A percentile compares a stretch with the other conserved stretches of the same genome.
phyloP scores from a whole-genome alignment of 2,888 invertebrate genomes.

The Drosophila kanekoi region DNA sequence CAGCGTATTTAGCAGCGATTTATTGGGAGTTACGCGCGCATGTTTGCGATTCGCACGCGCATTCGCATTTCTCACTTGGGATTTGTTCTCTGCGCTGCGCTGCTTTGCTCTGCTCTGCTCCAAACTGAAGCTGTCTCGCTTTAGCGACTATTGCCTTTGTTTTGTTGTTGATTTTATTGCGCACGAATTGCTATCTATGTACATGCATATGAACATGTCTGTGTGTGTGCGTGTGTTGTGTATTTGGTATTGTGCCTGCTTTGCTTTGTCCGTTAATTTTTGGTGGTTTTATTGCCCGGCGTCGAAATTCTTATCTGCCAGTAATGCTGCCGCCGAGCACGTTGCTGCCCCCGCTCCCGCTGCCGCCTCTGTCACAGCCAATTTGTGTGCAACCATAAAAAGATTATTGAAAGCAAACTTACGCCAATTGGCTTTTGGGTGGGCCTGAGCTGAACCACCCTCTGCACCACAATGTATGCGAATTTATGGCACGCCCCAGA shows the following conservation, averaged over 20 bases:
- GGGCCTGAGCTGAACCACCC: constrained; percentile 31
- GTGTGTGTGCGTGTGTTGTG: constrained; percentile 6
- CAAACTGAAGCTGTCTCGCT: constrained; percentile 31
- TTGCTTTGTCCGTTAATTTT: constrained; percentile 63
- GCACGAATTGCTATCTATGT: constrained; percentile 45
- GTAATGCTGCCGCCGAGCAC: constrained; percentile 17
- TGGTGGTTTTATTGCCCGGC: constrained; percentile 60
- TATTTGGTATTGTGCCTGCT: constrained; percentile 19
- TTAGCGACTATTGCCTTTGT: constrained; percentile 1
- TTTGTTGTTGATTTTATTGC: constrained; percentile 38
- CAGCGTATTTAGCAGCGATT: constrained; percentile 46
- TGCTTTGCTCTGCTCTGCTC: constrained; percentile 6
- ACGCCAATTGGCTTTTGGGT: constrained; percentile 57
- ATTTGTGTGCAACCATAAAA: constrained; percentile 64
- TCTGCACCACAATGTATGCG: constrained; percentile 26
- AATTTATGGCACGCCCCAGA: constrained; percentile 33
- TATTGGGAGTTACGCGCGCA: constrained; percentile 62
- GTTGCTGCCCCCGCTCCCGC: constrained; percentile 6
- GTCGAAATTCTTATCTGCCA: constrained; percentile 65
- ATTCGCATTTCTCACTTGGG: constrained; percentile 44
- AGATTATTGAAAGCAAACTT: constrained; percentile 62
- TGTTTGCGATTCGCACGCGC: constrained; percentile 69
- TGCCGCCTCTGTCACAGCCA: constrained; percentile 24
- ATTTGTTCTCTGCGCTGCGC: constrained; percentile 28
- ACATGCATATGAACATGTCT: background rate